Percentiles rank a stretch among this genome's conserved stretches.
Conservation (phyloP, 1,140 invertebrate genomes). For the Drosophila sp. region DNA sequence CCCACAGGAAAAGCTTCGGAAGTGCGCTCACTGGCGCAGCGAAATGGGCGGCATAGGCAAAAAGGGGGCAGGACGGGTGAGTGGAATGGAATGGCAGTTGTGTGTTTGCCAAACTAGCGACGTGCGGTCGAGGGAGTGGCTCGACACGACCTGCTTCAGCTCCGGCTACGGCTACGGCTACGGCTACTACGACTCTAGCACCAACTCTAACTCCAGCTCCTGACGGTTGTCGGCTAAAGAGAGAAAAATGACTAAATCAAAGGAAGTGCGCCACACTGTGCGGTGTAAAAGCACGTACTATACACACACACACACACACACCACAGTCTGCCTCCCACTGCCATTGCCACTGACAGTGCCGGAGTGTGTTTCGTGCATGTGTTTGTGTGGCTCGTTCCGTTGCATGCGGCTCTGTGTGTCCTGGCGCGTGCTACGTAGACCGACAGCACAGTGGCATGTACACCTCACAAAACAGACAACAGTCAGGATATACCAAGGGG, state of each 20-base stretch:
- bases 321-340: slow-evolving; percentile 15
- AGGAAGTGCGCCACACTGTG: slow-evolving; percentile 80
- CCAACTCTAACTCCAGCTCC: slow-evolving; percentile 5
- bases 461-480: slow-evolving; percentile 41
- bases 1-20: slow-evolving; percentile 73
- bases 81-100: slow-evolving; percentile 15
- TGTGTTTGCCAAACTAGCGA: slow-evolving; percentile 38
- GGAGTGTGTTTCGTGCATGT: slow-evolving; percentile 25
- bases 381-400: slow-evolving; percentile 34
- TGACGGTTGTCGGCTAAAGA: slow-evolving; percentile 75
- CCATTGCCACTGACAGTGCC: slow-evolving; percentile 4
- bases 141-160: slow-evolving; percentile 54
- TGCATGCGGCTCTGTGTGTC: slow-evolving; percentile 55
- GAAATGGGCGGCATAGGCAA: slow-evolving; percentile 24
- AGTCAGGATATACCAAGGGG: no score
- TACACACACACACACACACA: slow-evolving; percentile 36
- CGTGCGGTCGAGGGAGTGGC: slow-evolving; percentile 45
- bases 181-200: not conserved
- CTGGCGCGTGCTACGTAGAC: slow-evolving; percentile 77
- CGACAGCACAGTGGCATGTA: slow-evolving; percentile 52
- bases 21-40: slow-evolving; percentile 74
- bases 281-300: slow-evolving; percentile 77
- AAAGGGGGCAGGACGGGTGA: not conserved
- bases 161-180: slow-evolving; percentile 2
- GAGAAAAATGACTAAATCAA: slow-evolving; percentile 83